Percentiles rank a stretch among this genome's conserved stretches.
Conservation (phyloP, 2,797 vertebrate genomes). For the Carapus acus region DNA sequence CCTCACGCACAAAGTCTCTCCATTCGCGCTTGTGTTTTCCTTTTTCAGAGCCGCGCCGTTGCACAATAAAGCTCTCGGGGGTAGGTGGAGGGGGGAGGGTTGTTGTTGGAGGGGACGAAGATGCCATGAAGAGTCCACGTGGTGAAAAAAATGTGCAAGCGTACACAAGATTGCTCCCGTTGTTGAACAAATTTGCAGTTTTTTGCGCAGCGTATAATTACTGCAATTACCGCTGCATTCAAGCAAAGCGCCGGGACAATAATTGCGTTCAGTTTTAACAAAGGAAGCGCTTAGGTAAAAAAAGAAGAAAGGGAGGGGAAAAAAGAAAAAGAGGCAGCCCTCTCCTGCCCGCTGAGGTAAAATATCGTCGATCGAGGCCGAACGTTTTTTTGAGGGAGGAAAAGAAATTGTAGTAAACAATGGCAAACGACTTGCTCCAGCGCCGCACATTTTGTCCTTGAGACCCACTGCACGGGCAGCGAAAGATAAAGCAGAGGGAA, state of each 20-base stretch:
- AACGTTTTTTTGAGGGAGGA: too few relatives aligned
- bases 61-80: slow-evolving; percentile 36
- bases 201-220: slow-evolving; percentile 51
- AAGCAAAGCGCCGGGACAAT: slow-evolving; percentile 45
- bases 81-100: slow-evolving; percentile 29
- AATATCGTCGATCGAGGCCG: background rate
- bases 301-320: slow-evolving; percentile 43
- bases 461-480: slow-evolving; percentile 19
- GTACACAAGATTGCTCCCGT: slow-evolving; percentile 40
- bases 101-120: too few relatives aligned
- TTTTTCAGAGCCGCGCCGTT: slow-evolving; percentile 15
- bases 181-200: slow-evolving; percentile 40
- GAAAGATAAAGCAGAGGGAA: slow-evolving; percentile 28
- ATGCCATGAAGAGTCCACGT: slow-evolving; percentile 37
- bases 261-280: slow-evolving; percentile 56
- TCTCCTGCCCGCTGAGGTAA: slow-evolving; percentile 25
- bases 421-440: slow-evolving; percentile 4
- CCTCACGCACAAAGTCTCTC: slow-evolving; percentile 17
- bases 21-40: background rate
- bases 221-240: slow-evolving; percentile 58
- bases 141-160: slow-evolving; percentile 42
- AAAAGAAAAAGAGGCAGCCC: slow-evolving; percentile 36
- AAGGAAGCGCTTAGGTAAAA: slow-evolving; percentile 50
- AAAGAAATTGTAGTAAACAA: background rate
- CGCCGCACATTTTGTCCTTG: slow-evolving; percentile 23